Base-by-base conservation (phyloP, 2,888 invertebrate species). In the Drosophila limbata region DNA sequence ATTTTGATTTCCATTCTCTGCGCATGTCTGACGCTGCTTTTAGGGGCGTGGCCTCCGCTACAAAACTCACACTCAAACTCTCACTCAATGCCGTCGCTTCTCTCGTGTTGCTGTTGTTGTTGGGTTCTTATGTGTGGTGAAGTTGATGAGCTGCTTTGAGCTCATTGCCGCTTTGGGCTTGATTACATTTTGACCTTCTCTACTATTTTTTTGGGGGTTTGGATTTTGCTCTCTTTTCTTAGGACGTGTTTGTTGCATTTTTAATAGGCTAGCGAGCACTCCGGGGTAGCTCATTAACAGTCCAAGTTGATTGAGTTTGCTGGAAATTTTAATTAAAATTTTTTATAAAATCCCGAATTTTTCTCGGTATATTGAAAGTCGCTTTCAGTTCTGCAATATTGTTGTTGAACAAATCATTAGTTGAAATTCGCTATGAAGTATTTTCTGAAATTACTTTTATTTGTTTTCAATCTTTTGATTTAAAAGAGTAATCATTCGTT, bases 181-280 rank as follows among this genome's bases (percentile, higher is more conserved):
- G 84, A 84, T 87, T 84, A 82, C 69, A 73, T 82, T 87, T 82
- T 84, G 84, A 84, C 84, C 84, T 84, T 87, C 87, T 87, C 77
- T 65, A 64, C 59, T 15, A 51, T 33, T 55, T 50, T 51, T 37
- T 71, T 50, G 37, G 55, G 42, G 53, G 8, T 21, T 55, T 47
- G 28, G 42, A 31, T 64, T 69, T 64, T 71, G 56, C 61, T 73
- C 76, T 73, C 57, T 64, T 69, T 51, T 51, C 55, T 63, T 68
- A 79, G 60, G 67, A 84, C 84, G 73, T 87, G 82, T 84, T 80
- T 81, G 84, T 72, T 82, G 84, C 81, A 82, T 80, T 80, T 87
- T 87, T 87, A 78, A 85, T 87, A 80, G 82, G 80, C 82, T 84
- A 68, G 86, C 69, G 57, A 69, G 66, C 47, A 62, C 66, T 65